A percentile compares a stretch with the other conserved stretches of the same genome.
phyloP scores from a whole-genome alignment of 2,888 invertebrate genomes.

The Callosobruchus maculatus region DNA sequence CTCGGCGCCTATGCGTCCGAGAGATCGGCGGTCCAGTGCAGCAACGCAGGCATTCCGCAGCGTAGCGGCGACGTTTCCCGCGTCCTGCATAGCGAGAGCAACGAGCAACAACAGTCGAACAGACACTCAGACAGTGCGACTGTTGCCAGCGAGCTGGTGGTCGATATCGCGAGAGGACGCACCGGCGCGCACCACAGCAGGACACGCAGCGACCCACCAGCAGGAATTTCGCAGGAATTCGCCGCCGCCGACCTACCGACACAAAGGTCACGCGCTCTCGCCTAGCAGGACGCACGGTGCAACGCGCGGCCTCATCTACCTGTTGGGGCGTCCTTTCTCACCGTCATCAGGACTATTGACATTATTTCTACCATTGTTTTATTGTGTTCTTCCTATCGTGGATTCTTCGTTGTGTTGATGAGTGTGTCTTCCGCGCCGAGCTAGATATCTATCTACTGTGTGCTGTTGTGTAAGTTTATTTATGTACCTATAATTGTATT shows the following conservation, averaged over 20 bases:
- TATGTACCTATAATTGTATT: too few relatives aligned
- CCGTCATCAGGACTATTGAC: too few relatives aligned
- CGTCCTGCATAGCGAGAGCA: not conserved
- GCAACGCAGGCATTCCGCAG: not conserved
- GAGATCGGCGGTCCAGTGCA: not conserved
- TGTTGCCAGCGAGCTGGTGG: not conserved
- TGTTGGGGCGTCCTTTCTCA: not conserved
- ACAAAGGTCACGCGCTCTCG: not conserved
- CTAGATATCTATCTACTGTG: not conserved
- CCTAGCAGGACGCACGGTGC: not conserved
- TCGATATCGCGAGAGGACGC: not conserved
- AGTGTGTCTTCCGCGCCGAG: not conserved
- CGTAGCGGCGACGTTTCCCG: not conserved
- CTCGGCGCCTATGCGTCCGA: not conserved
- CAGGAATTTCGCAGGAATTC: not conserved
- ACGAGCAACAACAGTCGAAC: not conserved
- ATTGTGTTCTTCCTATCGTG: not conserved
- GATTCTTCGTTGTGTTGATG: not conserved
- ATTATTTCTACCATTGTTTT: not conserved
- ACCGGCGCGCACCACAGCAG: not conserved
- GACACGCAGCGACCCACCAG: not conserved
- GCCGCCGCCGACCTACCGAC: not conserved
- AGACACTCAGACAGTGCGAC: not conserved
- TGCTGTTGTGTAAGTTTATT: not conserved
- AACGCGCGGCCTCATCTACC: not conserved